Base-by-base conservation (phyloP, 2,888 invertebrate genomes). In the Torymus tubicola region DNA sequence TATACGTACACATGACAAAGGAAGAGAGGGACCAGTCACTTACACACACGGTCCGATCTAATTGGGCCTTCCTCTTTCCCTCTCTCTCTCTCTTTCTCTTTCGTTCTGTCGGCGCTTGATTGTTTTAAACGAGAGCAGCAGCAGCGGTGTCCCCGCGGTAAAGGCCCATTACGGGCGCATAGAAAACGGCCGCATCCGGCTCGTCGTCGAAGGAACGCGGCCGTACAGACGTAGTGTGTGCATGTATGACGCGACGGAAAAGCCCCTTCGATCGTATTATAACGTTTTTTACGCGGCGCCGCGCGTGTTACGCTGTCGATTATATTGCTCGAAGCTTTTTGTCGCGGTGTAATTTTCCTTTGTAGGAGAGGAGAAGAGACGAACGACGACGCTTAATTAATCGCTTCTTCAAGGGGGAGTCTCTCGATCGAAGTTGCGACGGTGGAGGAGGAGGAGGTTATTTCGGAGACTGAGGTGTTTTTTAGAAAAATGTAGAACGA, bases 91-190 rank as follows among this genome's bases (percentile, higher is more conserved):
- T 64, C 42, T 42, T 11, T 16, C 42, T 42, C 8, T 16, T n/a
- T 3, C 31, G 18, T 31, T 55, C 55, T 24, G 61, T 42, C 63
- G 21, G 42, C 42, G 42, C 77, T 77, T 89, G 89, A 90, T 90
- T 90, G 90, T 89, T 88, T 89, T 88, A 89, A 90, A 90, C 87
- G 88, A 90, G 89, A 88, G 87, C 87, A 88, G 88, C 87, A 88
- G 88, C 86, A 85, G 85, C 84, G 84, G 83, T 86, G 87, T 85
- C 86, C 86, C 85, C 85, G 86, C 85, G 87, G 86, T 88, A 87
- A 86, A 87, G 85, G 83, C 76, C 82, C 52, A 65, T 69, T 70
- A 70, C 70, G 21, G 63, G 31, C 84, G 83, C 85, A 64, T n/a
- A 53, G 58, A 87, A 86, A 87, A 87, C 85, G 85, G 84, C 87